phyloP scores from a whole-genome alignment of 2,888 invertebrate genomes.

The Cheilosia soror region DNA sequence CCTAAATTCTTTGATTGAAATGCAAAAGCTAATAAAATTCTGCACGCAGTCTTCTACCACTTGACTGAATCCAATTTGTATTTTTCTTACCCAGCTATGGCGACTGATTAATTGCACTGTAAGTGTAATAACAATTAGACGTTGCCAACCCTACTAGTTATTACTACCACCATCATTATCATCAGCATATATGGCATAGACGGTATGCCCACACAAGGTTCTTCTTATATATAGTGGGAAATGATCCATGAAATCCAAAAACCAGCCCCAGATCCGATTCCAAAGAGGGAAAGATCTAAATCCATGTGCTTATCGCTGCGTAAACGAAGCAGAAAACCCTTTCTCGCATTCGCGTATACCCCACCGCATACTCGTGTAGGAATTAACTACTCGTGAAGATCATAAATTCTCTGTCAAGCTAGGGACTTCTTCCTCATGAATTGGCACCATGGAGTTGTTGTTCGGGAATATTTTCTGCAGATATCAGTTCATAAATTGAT shows the following conservation, averaged over 20 bases:
- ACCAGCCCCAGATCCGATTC: slow-evolving; percentile 34
- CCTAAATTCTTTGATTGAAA: not conserved
- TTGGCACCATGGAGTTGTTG: slow-evolving; percentile 31
- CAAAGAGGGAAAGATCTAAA: slow-evolving; percentile 40
- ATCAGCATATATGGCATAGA: not conserved
- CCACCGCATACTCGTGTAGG: slow-evolving; percentile 1
- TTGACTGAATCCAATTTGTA: slow-evolving; percentile 27
- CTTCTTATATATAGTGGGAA: slow-evolving; percentile 26
- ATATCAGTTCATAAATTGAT: slow-evolving; percentile 10
- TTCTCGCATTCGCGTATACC: slow-evolving; percentile 11
- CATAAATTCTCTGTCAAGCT: slow-evolving; percentile 62
- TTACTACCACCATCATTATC: not conserved
- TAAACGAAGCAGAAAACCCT: slow-evolving; percentile 71
- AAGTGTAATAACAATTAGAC: slow-evolving; percentile 65
- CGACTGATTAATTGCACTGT: slow-evolving; percentile 52
- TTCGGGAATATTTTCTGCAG: not conserved
- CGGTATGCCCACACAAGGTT: slow-evolving; percentile 2
- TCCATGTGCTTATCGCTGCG: slow-evolving; percentile 69
- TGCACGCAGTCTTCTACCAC: slow-evolving; percentile 21
- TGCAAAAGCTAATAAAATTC: not conserved
- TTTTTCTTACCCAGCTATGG: not conserved
- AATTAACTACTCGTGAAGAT: slow-evolving; percentile 71
- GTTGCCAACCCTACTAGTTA: slow-evolving; percentile 5
- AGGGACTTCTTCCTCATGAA: slow-evolving; percentile 38
- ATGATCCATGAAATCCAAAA: slow-evolving; percentile 56